phyloP scores from a whole-genome alignment of 2,888 invertebrate genomes.

The Scelioninae gen. 2 region DNA sequence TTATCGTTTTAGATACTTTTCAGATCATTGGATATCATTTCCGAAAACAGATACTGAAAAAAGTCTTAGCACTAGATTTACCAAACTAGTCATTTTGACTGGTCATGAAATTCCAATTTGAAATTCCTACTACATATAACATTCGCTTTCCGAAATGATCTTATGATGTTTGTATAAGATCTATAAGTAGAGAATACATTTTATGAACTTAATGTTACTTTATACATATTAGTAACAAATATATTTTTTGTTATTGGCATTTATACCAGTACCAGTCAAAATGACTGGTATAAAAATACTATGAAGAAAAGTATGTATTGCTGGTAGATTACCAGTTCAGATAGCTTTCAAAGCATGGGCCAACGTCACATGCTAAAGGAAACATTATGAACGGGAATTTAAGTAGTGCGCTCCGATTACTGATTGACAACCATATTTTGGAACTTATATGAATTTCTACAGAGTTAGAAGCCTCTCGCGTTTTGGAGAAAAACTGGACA shows the following conservation, averaged over 20 bases:
- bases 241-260: too few species aligned
- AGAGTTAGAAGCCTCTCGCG: conserved; percentile 56
- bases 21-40: too few species aligned
- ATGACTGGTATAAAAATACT: too few species aligned
- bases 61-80: background rate
- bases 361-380: conserved; percentile 55
- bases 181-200: conserved; percentile 6
- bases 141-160: conserved; percentile 5
- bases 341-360: conserved; percentile 26
- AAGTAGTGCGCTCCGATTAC: conserved; percentile 55
- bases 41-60: too few species aligned
- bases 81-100: conserved; percentile 6
- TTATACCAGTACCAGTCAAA: too few species aligned
- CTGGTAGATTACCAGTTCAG: too few species aligned
- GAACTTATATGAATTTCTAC: conserved; percentile 57
- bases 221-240: too few species aligned
- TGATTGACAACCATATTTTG: conserved; percentile 51
- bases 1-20: too few species aligned
- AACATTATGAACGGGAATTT: conserved; percentile 58
- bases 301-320: too few species aligned
- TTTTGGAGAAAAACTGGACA: conserved; percentile 56
- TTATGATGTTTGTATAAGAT: conserved; percentile 6
- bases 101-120: conserved; percentile 2
- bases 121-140: conserved; percentile 1
- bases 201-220: conserved; percentile 4